Base-by-base conservation (phyloP, 2,797 vertebrate genomes). In the Syngnathus acus region DNA sequence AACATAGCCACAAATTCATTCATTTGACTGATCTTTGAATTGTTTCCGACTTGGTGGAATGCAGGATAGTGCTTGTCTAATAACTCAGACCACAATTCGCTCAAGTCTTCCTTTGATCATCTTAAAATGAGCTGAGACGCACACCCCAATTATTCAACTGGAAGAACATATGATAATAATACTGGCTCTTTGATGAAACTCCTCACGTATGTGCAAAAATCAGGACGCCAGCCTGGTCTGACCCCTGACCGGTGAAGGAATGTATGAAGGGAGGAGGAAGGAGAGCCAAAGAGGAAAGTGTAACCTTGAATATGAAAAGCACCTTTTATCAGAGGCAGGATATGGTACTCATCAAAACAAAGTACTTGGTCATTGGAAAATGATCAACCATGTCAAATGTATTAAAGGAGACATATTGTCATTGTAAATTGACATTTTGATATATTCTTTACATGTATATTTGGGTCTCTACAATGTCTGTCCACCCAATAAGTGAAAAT, bases 31-130 rank as follows among this genome's bases (percentile, higher is more conserved):
- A 40, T 21, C 7, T 62, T n/a, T 43, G 65, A 51, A 89, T 26
- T 55, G 53, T 55, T 55, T 55, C 53, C 2, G 23, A 55, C 10
- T 6, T 26, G 14, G 23, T 90, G 88, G 88, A 66, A 85, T 74
- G 85, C 88, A 87, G 88, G 88, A 89, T 87, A 88, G 87, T 65
- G 57, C 70, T 70, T 55, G 65, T 64, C 53, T 38, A 51, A 65
- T 38, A 55, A 26, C 51, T 55, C 67, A 60, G 62, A 66, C 61
- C 26, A 54, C 63, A 75, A 45, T 62, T 57, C 50, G 50, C 57
- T 59, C 66, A 70, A 72, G 71, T 73, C 66, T 47, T 68, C 51
- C 81, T 83, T 86, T 82, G 78, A 86, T 87, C 83, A 68, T 47
- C n/a, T 65, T 67, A 71, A 82, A 73, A 63, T 66, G 72, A 82